Evolutionary conservation across 2,113 vertebrate genomes (phyloP), one percentile per base, ranked within the genome.

Genomic region (Epinephelus cyanopodus): DNA sequence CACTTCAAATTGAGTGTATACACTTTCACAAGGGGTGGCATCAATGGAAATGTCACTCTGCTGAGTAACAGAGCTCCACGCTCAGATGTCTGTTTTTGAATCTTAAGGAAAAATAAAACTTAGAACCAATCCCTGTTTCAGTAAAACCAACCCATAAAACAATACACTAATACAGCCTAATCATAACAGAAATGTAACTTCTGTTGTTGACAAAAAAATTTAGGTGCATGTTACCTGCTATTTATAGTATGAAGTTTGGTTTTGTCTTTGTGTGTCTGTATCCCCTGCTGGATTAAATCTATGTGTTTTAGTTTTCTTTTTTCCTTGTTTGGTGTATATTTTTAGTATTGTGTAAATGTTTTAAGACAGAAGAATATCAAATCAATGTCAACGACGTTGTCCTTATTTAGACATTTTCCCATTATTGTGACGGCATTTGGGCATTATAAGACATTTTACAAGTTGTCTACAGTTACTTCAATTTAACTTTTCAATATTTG

Each of bases 401-500:
- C 13, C 8, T 50, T 13, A 57, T 2, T 47, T 14, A 54, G 5
- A 64, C n/a, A 5, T 9, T 58, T 58, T 47, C 7, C n/a, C 3
- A n/a, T 65, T 14, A 76, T n/a, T 47, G 74, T 48, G 39, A 48
- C 29, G 11, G 10, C 45, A 60, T 78, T 61, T 52, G 15, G 19
- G 37, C 21, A 6, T 18, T 10, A 29, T 6, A 53, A 39, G 10
- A 27, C 29, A 42, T 42, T 42, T 9, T 42, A 42, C 39, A 42
- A 42, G 39, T 9, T 29, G 29, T 29, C 4, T 5, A 37, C 33
- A 37, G 6, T 6, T 37, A 37, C 33, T 37, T 37, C 33, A 45
- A 45, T 45, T 45, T 11, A 45, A 45, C 42, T 45, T 45, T 45
- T 45, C 8, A 45, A 10, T 45, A 12, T 45, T 11, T 45, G 8